Evolutionary conservation across 2,113 vertebrate species (phyloP).

Genomic region (Benitochromis conjunctus): DNA sequence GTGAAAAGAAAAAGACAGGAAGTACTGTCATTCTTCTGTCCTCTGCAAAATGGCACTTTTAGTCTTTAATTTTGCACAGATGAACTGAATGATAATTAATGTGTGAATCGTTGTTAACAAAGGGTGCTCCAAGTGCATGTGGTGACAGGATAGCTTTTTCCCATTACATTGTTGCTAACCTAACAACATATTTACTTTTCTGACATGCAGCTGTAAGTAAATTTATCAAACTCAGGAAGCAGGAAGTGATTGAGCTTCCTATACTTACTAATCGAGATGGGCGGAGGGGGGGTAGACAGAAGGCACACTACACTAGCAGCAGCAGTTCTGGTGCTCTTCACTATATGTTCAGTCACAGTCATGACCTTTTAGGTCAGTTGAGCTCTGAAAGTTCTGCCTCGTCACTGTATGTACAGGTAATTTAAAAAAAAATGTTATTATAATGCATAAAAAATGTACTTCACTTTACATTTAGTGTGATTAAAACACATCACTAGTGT

Average conservation of each 20-base stretch:
- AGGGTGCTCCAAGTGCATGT: accelerated
- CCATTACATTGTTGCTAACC: not conserved
- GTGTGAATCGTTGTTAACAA: not conserved
- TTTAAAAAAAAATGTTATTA: not conserved
- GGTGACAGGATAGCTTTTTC: not conserved
- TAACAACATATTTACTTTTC: not conserved
- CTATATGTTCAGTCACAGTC: accelerated
- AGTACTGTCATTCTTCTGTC: not conserved
- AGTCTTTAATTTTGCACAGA: not conserved
- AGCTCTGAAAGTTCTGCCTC: not conserved
- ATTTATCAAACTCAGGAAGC: not conserved
- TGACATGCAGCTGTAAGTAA: not conserved
- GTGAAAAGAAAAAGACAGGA: not conserved
- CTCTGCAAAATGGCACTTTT: not conserved
- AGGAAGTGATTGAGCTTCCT: not conserved
- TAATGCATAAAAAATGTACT: not conserved
- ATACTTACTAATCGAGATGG: not conserved
- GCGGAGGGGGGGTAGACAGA: not conserved
- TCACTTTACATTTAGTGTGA: not conserved
- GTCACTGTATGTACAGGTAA: not conserved
- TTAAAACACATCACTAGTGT: not conserved
- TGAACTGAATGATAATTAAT: not conserved
- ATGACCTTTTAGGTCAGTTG: not conserved
- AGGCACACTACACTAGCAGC: not conserved
- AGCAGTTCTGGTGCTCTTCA: not conserved